These are phyloP conservation scores for Torymus texanus DNA, from an alignment of 2,888 invertebrate species.

Conservation along the genomic window DNA sequence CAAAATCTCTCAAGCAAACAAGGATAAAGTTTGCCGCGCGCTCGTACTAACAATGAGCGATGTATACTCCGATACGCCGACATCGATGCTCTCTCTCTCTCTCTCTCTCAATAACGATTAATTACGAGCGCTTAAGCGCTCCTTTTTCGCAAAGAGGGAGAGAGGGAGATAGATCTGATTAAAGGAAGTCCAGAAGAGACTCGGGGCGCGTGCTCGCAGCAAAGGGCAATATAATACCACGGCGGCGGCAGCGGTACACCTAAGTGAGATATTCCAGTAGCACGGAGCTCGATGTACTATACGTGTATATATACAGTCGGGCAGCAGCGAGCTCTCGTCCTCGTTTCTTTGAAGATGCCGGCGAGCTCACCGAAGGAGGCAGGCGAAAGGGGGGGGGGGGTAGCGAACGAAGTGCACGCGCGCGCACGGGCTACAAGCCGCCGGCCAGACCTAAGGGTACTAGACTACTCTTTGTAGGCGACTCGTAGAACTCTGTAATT, in stretches of 20 bases:
- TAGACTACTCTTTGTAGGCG: slow-evolving; percentile 38
- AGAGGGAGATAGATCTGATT: slow-evolving; percentile 2
- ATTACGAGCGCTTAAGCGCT: slow-evolving; percentile 24
- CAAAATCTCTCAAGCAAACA: no score
- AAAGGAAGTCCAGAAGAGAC: background rate
- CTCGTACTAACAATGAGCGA: no score
- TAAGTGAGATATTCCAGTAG: slow-evolving; percentile 51
- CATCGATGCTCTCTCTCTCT: no score
- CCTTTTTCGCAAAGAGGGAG: slow-evolving; percentile 1
- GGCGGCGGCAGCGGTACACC: background rate
- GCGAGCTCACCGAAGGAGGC: slow-evolving; percentile 2
- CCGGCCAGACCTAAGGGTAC: slow-evolving; percentile 27
- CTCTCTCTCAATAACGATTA: slow-evolving; percentile 13
- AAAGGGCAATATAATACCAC: slow-evolving; percentile 10
- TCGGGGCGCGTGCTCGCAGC: background rate
- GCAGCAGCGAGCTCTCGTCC: slow-evolving; percentile 6
- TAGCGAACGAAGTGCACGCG: no score
- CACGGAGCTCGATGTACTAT: background rate
- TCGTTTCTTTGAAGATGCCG: slow-evolving; percentile 49
- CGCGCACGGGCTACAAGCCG: background rate
- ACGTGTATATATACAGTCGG: no score
- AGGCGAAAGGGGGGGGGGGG: no score
- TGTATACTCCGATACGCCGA: no score
- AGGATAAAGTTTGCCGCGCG: no score
- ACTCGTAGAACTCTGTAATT: slow-evolving; percentile 42